These are phyloP conservation scores for Ivindomyrus marchei DNA, from an alignment of 2,113 vertebrate species.

Conservation along the genomic window DNA sequence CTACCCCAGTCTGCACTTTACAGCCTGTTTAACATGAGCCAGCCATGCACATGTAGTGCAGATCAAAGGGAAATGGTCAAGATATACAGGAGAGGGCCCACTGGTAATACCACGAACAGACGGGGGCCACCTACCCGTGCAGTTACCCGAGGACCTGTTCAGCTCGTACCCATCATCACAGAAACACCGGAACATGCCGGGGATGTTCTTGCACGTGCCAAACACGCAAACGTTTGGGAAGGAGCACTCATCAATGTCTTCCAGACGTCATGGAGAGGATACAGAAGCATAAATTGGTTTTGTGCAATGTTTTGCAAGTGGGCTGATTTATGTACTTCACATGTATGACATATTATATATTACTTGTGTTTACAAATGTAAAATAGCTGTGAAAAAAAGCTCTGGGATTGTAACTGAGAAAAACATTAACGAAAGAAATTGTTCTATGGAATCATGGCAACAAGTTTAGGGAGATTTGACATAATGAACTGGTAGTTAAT, in stretches of 20 bases:
- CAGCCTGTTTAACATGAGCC: background rate
- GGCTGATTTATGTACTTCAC: background rate
- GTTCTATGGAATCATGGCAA: background rate
- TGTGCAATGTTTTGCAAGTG: background rate
- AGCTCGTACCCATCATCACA: constrained; percentile 77
- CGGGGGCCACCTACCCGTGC: constrained; percentile 60
- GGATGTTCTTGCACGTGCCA: constrained; percentile 75
- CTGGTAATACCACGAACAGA: background rate
- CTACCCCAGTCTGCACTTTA: background rate
- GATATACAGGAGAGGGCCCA: background rate
- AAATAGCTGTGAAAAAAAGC: background rate
- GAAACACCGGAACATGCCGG: constrained; percentile 73
- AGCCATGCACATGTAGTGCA: background rate
- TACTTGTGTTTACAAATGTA: background rate
- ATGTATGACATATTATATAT: background rate
- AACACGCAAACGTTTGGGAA: constrained; percentile 76
- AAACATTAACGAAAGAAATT: background rate
- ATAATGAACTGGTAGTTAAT: background rate
- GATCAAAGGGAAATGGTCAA: background rate
- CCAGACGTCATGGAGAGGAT: constrained; percentile 12
- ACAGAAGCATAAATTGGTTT: background rate
- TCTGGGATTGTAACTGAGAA: background rate
- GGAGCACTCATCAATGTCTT: constrained; percentile 75
- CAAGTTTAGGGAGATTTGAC: background rate
- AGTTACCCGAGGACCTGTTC: constrained; percentile 69